phyloP scores from a whole-genome alignment of 2,888 invertebrate species.

The Adelphocoris suturalis region DNA sequence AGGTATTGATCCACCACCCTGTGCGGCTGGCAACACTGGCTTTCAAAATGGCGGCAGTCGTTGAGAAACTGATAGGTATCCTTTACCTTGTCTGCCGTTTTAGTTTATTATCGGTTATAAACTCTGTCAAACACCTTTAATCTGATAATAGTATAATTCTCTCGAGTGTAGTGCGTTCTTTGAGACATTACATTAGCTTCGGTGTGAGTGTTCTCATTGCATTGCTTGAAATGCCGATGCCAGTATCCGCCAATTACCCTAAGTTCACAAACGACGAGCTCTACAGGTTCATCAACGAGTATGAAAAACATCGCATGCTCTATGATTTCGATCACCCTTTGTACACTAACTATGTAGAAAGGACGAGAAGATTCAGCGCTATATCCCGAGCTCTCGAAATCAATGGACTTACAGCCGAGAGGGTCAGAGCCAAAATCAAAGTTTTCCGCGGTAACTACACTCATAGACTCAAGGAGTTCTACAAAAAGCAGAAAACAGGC shows the following conservation, averaged over 20 bases:
- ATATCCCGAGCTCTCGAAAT: conserved; percentile 43
- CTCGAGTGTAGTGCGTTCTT: neutral
- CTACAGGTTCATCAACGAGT: conserved; percentile 60
- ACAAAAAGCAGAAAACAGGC: conserved; percentile 54
- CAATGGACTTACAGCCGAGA: conserved; percentile 51
- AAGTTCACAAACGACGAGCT: conserved; percentile 61
- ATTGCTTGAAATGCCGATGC: conserved; percentile 37
- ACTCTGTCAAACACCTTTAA: neutral
- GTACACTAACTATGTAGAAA: conserved; percentile 62
- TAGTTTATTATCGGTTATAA: neutral
- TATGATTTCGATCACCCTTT: conserved; percentile 67
- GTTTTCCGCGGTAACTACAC: conserved; percentile 68
- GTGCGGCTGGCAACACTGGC: neutral
- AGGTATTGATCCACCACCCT: neutral
- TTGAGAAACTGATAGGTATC: neutral
- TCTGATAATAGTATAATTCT: neutral
- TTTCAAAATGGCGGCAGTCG: conserved; percentile 33
- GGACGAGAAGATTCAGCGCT: conserved; percentile 38
- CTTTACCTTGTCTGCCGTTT: neutral
- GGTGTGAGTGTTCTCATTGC: neutral
- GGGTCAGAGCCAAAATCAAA: conserved; percentile 67
- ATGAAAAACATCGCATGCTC: conserved; percentile 56
- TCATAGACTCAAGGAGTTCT: conserved; percentile 63
- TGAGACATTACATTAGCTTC: neutral
- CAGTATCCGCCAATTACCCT: conserved; percentile 61